Percentiles rank a stretch among this genome's conserved stretches.
phyloP scores from a whole-genome alignment of 2,113 vertebrate genomes.

The Petaurus breviceps region DNA sequence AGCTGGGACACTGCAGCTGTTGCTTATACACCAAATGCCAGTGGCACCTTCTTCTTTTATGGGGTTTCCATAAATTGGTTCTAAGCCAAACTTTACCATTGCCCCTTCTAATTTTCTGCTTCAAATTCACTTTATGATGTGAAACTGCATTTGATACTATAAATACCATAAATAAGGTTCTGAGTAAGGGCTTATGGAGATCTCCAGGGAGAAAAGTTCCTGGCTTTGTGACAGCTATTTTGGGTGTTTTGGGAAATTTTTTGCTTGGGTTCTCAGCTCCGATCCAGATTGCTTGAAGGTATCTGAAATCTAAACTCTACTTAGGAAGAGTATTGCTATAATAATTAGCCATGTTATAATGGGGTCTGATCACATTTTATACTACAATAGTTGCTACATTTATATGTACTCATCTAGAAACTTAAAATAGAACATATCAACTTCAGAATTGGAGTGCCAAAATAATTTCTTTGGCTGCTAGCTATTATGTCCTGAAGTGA shows the following conservation, averaged over 20 bases:
- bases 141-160: background rate
- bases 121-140: background rate
- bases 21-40: background rate
- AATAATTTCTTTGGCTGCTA: constrained; percentile 49
- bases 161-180: background rate
- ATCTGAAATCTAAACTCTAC: background rate
- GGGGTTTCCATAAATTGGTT: background rate
- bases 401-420: constrained; percentile 54
- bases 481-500: constrained; percentile 36
- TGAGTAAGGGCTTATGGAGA: background rate
- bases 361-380: constrained; percentile 20
- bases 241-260: background rate
- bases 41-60: background rate
- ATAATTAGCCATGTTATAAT: constrained; percentile 18
- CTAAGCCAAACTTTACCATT: background rate
- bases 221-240: background rate
- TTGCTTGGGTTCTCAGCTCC: background rate
- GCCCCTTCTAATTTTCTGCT: background rate
- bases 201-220: background rate
- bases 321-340: constrained; percentile 11
- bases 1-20: background rate
- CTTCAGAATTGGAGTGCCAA: constrained; percentile 20
- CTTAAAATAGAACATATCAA: constrained; percentile 33
- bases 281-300: background rate
- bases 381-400: constrained; percentile 33